A percentile compares a stretch with the other conserved stretches of the same genome.
Evolutionary conservation across 2,797 vertebrate genomes (phyloP).

Genomic region (Macrochelys suwanniensis): DNA sequence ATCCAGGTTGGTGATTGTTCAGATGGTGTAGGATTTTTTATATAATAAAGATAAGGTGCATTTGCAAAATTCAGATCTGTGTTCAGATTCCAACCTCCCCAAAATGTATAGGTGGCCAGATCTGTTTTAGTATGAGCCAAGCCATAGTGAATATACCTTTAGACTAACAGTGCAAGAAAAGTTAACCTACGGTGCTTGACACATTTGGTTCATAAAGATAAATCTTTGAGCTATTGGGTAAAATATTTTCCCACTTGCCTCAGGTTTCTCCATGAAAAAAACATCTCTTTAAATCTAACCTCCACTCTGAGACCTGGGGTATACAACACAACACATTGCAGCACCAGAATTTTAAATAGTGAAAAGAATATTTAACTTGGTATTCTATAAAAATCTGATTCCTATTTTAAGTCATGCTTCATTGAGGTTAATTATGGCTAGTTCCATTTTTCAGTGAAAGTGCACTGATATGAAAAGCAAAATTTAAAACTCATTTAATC

Average conservation of each 20-base stretch:
- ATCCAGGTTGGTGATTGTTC: neutral
- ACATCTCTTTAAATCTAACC: neutral
- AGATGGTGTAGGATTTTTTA: neutral
- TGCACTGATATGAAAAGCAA: slow-evolving; percentile 45
- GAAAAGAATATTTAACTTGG: slow-evolving; percentile 28
- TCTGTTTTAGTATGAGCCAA: neutral
- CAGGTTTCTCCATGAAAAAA: slow-evolving; percentile 19
- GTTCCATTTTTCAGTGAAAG: slow-evolving; percentile 40
- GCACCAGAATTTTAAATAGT: neutral
- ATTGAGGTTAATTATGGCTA: slow-evolving; percentile 39
- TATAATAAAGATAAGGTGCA: neutral
- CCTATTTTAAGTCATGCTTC: neutral
- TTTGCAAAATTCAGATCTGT: neutral
- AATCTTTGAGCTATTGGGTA: neutral
- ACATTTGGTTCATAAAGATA: neutral
- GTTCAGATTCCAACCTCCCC: neutral
- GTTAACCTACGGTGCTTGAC: neutral
- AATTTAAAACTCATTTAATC: slow-evolving; percentile 50
- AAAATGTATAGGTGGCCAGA: neutral
- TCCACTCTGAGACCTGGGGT: neutral
- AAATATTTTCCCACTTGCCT: neutral
- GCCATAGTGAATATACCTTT: neutral
- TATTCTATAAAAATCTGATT: slow-evolving; percentile 6
- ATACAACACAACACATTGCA: neutral
- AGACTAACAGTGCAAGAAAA: neutral